Percentiles rank a stretch among this genome's conserved stretches.
phyloP scores from a whole-genome alignment of 2,113 vertebrate species.

The Atractosteus spatula region DNA sequence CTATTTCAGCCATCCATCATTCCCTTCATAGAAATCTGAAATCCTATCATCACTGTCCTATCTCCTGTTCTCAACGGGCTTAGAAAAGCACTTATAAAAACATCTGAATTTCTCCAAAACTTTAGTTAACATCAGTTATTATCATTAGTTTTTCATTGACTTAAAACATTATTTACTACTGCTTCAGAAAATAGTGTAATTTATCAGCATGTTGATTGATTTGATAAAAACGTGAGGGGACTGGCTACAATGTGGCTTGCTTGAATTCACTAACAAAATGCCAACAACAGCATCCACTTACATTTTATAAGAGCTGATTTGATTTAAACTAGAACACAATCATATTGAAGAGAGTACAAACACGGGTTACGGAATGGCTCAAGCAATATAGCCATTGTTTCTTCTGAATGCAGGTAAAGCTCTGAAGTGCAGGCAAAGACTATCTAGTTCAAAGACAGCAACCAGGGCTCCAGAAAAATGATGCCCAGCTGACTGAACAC shows the following conservation, averaged over 20 bases:
- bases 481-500: too few species aligned
- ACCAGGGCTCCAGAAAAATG: too few species aligned
- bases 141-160: constrained; percentile 34
- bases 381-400: too few species aligned
- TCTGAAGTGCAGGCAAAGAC: too few species aligned
- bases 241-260: constrained; percentile 4
- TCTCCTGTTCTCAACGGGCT: constrained; percentile 37
- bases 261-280: constrained; percentile 16
- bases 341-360: too few species aligned
- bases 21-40: constrained; percentile 68
- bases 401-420: too few species aligned
- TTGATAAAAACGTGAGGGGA: constrained; percentile 2
- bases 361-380: too few species aligned
- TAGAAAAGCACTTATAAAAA: constrained; percentile 21
- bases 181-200: constrained; percentile 5
- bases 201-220: constrained; percentile 5
- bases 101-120: constrained; percentile 33
- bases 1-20: constrained; percentile 75
- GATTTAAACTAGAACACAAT: too few species aligned
- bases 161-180: constrained; percentile 21
- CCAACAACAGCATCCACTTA: constrained; percentile 12
- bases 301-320: too few species aligned
- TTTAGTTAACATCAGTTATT: constrained; percentile 38
- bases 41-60: constrained; percentile 65
- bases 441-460: too few species aligned